phyloP scores from a whole-genome alignment of 2,888 invertebrate genomes.

The Zonitis immaculata region DNA sequence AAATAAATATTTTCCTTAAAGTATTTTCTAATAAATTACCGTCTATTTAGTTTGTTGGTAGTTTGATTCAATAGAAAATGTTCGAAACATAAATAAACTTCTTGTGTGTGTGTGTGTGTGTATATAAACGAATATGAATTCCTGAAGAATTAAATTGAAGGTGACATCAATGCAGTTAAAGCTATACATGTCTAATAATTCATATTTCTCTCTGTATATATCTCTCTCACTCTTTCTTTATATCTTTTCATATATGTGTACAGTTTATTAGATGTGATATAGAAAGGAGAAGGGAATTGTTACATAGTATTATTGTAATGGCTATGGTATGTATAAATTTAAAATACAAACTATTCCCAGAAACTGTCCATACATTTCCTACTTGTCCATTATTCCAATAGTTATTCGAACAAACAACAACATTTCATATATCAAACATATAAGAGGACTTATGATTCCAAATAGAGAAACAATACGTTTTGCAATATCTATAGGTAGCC shows the following conservation, averaged over 20 bases:
- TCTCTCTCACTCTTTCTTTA: too few species aligned
- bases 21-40: background rate
- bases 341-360: background rate
- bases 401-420: background rate
- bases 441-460: background rate
- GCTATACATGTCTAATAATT: constrained; percentile 3
- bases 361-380: background rate
- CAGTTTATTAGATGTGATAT: too few species aligned
- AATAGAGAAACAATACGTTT: background rate
- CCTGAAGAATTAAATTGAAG: constrained; percentile 5
- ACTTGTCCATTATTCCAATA: background rate
- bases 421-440: background rate
- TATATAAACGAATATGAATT: background rate
- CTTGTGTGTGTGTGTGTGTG: too few species aligned
- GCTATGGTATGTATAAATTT: background rate
- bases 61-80: too few species aligned
- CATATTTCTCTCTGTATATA: background rate
- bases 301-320: background rate
- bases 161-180: constrained; percentile 4
- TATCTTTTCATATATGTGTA: too few species aligned
- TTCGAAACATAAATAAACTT: background rate
- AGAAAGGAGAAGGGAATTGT: background rate
- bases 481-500: too few species aligned
- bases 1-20: too few species aligned
- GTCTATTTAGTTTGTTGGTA: background rate